Conservation (phyloP, 2,888 invertebrate genomes). For the Homarus gammarus region DNA sequence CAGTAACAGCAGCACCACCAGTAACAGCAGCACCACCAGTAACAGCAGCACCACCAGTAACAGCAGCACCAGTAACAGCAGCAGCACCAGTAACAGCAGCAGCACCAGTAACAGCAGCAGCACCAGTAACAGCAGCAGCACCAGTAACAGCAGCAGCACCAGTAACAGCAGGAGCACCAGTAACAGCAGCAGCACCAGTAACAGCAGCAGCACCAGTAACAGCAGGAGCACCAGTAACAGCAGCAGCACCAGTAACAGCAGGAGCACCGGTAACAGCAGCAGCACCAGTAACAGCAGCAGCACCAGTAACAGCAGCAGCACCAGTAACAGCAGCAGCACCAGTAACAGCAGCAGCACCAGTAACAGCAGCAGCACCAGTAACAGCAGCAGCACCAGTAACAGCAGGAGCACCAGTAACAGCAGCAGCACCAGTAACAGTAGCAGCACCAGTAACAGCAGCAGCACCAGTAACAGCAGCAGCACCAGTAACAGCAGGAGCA, state of each 20-base stretch:
- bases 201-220: no score
- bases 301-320: constrained; percentile 1
- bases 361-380: neutral
- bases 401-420: neutral
- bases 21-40: no score
- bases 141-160: neutral
- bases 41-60: no score
- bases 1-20: no score
- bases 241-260: no score
- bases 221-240: no score
- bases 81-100: neutral
- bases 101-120: neutral
- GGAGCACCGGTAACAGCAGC: neutral
- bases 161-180: constrained; percentile 8
- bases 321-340: neutral
- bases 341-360: neutral
- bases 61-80: neutral
- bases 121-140: neutral
- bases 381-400: neutral
- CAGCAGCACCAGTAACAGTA: constrained; percentile 7
- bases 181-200: no score
- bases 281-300: neutral
- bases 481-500: no score
- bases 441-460: neutral
- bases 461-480: constrained; percentile 1